Evolutionary conservation across 2,888 invertebrate genomes (phyloP), one percentile per base, ranked within the genome.

Genomic region (Agrotis exclamationis): DNA sequence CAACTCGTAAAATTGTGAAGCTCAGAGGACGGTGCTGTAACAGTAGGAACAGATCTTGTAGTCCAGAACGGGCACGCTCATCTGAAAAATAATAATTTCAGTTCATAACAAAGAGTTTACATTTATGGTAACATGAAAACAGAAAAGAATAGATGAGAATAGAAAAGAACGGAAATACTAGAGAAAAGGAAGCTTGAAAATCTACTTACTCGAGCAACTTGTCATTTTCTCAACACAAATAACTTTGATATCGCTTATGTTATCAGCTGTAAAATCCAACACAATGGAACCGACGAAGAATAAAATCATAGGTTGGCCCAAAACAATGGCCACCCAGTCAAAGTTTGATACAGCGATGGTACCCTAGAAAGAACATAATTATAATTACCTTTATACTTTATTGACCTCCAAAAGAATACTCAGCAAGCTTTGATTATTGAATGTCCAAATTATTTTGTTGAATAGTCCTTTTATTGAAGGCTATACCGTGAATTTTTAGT

Each of bases 151-250:
- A 5, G 3, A 28, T 28, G 2, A 28, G n/a, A n/a, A n/a, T n/a
- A n/a, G n/a, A n/a, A n/a, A n/a, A 33, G 1, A 39, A 33, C 7
- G 7, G 33, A 39, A 5, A 1, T 1, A 53, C 53, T 24, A 18
- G 4, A 28, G 24, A 28, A 53, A 28, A 39, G 9, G 11, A 1
- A 53, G 11, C 54, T 4, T 18, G 1, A 18, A 18, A 0, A 18
- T 28, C 24, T 47, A 20, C 60, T 28, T 20, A 73, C 72, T 69
- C 1, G 18, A 33, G 50, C 58, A 69, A 44, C 2, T 18, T 18
- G 59, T 16, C 22, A 13, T 63, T 47, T 69, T 73, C 45, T 73
- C 63, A 28, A 69, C n/a, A 53, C 69, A 73, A 16, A 63, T 11
- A 18, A 33, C 16, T 63, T 44, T 20, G 14, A 73, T 59, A 5